A percentile compares a stretch with the other conserved stretches of the same genome.
Conservation (phyloP, 2,888 invertebrate species). For the Agonum fuliginosum region DNA sequence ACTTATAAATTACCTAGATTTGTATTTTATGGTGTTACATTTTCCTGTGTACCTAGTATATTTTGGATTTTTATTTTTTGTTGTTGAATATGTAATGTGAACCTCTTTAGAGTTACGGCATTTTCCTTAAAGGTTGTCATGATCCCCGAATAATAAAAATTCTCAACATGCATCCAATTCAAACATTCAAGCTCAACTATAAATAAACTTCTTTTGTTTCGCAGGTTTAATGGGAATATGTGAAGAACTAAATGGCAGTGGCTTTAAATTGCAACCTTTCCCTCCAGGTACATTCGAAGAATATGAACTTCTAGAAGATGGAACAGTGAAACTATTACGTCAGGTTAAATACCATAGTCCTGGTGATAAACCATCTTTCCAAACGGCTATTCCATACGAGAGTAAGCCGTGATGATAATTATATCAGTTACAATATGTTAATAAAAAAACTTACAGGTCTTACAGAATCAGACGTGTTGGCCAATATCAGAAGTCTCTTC, state of each 20-base stretch:
- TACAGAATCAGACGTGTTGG: slow-evolving; percentile 73
- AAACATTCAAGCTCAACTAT: no score
- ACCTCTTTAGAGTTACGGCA: no score
- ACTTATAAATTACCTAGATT: no score
- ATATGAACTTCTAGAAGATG: slow-evolving; percentile 78
- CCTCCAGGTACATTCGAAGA: slow-evolving; percentile 85
- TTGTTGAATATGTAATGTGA: no score
- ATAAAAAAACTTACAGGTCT: slow-evolving; percentile 69
- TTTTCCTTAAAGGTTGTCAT: no score
- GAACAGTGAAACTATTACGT: slow-evolving; percentile 76
- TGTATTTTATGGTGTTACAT: no score
- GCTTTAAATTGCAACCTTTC: slow-evolving; percentile 79
- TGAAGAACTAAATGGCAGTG: slow-evolving; percentile 71
- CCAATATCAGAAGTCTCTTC: slow-evolving; percentile 79
- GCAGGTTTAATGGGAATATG: slow-evolving; percentile 73
- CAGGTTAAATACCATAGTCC: slow-evolving; percentile 77
- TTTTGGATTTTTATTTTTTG: no score
- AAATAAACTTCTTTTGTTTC: no score
- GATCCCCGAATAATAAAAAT: no score
- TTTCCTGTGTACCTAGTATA: no score
- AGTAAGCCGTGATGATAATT: slow-evolving; percentile 68
- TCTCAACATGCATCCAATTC: no score
- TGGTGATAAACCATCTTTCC: slow-evolving; percentile 75
- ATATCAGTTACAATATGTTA: slow-evolving; percentile 37
- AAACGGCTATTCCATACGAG: slow-evolving; percentile 72